These are phyloP conservation scores for Tonatia bakeri DNA, from an alignment of 2,113 vertebrate species.

Conservation along the genomic window DNA sequence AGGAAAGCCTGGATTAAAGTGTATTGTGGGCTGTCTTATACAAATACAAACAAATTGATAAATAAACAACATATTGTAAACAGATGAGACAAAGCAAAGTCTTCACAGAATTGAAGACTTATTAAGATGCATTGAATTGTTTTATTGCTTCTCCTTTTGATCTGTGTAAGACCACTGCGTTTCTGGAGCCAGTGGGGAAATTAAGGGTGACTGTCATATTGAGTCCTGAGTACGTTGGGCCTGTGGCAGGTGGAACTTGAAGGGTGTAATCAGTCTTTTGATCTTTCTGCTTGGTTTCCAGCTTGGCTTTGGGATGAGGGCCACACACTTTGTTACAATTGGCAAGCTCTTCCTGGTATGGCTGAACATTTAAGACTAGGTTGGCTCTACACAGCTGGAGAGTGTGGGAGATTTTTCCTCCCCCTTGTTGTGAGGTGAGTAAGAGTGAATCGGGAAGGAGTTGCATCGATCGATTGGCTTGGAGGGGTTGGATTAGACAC, in stretches of 20 bases:
- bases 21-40: neutral
- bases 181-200: neutral
- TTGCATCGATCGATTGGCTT: neutral
- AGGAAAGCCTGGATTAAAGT: constrained; percentile 21
- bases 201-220: neutral
- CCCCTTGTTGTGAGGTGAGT: neutral
- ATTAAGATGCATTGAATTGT: neutral
- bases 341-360: neutral
- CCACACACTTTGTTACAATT: neutral
- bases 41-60: neutral
- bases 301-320: neutral
- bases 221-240: neutral
- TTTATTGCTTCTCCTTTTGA: neutral
- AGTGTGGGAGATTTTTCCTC: neutral
- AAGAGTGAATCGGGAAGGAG: neutral
- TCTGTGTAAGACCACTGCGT: neutral
- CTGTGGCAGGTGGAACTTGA: neutral
- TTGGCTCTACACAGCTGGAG: neutral
- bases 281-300: neutral
- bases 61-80: neutral
- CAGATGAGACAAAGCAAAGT: neutral
- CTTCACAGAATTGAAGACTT: neutral
- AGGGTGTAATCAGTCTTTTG: neutral
- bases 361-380: neutral
- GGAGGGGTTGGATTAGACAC: neutral